Base-by-base conservation (phyloP, 2,888 invertebrate species). In the Cataglyphis cursor region DNA sequence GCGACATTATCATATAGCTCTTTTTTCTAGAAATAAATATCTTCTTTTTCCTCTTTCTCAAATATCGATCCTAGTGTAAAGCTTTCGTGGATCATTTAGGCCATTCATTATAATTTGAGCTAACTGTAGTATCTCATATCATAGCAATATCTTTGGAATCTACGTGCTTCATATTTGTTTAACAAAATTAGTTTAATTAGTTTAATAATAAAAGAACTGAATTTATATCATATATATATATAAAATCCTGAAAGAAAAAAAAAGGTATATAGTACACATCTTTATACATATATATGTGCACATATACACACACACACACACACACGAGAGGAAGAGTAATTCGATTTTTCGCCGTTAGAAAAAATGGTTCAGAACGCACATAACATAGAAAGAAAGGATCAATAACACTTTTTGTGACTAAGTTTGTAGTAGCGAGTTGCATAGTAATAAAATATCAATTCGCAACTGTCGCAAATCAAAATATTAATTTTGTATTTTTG, bases 361-460 rank as follows among this genome's bases (percentile, higher is more conserved):
- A 73, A 72, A 1, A 73, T 73, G 41, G n/a, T 73, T 73, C 28
- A 73, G 8, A 8, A 48, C 21, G 3, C 15, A 21, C 31, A 51
- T 31, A 10, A 3, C 35, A 64, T 51, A 10, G 48, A 24, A 75
- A 75, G 51, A 75, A n/a, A 51, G 18, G 24, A 75, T 64, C 64
- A 24, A 75, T 75, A 75, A n/a, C 4, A 75, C 48, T 75, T 48
- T 48, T 74, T 24, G 3, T 18, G 24, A 51, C 21, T 75, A 75
- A 35, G 24, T 64, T 48, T 75, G 51, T 38, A 64, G 51, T 64
- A n/a, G 18, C 48, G 64, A 1, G 51, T 10, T n/a, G 48, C 21
- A 64, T 8, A 3, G 6, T 0, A 10, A 48, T 31, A 1, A 74
- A 48, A 3, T 44, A 44, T 12, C 8, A 48, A 18, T 48, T 48